Conservation (phyloP, 2,797 vertebrate species). For the Oreortyx pictus region DNA sequence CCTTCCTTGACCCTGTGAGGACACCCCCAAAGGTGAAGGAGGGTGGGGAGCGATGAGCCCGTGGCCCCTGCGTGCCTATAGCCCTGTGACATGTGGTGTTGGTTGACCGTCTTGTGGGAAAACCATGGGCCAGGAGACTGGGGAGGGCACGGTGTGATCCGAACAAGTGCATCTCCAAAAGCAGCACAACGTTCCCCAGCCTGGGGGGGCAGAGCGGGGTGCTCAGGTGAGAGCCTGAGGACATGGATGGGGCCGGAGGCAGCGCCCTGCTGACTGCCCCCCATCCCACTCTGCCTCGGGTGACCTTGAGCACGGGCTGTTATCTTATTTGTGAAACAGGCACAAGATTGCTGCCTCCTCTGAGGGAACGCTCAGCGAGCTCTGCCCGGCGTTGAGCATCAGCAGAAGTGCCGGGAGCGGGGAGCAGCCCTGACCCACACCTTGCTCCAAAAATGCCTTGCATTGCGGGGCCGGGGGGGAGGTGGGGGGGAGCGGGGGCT, state of each 20-base stretch:
- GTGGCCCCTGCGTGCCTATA: fast-evolving
- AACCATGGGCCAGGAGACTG: neutral
- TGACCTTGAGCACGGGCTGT: constrained; percentile 52
- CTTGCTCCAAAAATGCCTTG: neutral
- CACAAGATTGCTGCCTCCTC: constrained; percentile 9
- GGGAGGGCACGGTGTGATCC: fast-evolving
- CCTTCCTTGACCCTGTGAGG: neutral
- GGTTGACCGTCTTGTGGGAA: fast-evolving
- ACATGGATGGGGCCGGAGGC: no score
- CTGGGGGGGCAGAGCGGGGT: fast-evolving
- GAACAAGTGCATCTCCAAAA: fast-evolving
- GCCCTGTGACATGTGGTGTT: neutral
- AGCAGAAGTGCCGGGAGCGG: neutral
- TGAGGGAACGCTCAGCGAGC: neutral
- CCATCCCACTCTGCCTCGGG: neutral
- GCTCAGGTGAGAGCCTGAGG: no score
- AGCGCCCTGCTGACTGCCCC: neutral
- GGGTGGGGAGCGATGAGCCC: neutral
- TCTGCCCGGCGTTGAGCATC: fast-evolving
- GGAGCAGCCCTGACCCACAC: constrained; percentile 2
- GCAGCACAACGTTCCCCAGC: fast-evolving
- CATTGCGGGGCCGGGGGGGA: neutral
- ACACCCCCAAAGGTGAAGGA: neutral
- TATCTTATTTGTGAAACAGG: constrained; percentile 37
- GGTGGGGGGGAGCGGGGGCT: neutral